Evolutionary conservation across 2,888 invertebrate species (phyloP).

Genomic region (Philaethria dido): DNA sequence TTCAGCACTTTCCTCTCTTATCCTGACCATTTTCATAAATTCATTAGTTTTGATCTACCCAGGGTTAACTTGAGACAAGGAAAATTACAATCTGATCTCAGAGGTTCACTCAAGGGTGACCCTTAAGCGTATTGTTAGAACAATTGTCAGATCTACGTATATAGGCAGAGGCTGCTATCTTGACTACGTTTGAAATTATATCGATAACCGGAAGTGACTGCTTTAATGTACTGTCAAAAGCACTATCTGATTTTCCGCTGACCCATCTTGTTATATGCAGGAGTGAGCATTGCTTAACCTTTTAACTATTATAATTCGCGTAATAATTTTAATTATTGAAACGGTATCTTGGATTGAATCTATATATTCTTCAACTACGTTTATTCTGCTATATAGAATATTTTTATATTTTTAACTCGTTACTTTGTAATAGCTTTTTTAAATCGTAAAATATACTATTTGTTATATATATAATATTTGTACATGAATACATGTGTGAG

Average conservation of each 20-base stretch:
- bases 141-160: background rate
- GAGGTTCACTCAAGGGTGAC: background rate
- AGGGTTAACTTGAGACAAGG: background rate
- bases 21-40: background rate
- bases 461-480: too few relatives aligned
- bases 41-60: slow-evolving; percentile 1
- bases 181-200: background rate
- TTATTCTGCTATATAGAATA: too few relatives aligned
- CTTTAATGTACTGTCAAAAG: background rate
- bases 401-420: too few relatives aligned
- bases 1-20: background rate
- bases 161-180: background rate
- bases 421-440: too few relatives aligned
- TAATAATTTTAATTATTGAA: too few relatives aligned
- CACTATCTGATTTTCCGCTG: background rate
- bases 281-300: background rate
- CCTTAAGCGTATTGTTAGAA: slow-evolving; percentile 12
- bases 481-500: too few relatives aligned
- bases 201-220: background rate
- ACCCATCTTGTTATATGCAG: background rate
- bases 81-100: background rate
- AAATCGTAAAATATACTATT: too few relatives aligned
- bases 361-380: too few relatives aligned
- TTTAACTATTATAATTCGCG: background rate
- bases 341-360: too few relatives aligned